Evolutionary conservation across 2,888 invertebrate genomes (phyloP).

Genomic region (Drosophila greeni): DNA sequence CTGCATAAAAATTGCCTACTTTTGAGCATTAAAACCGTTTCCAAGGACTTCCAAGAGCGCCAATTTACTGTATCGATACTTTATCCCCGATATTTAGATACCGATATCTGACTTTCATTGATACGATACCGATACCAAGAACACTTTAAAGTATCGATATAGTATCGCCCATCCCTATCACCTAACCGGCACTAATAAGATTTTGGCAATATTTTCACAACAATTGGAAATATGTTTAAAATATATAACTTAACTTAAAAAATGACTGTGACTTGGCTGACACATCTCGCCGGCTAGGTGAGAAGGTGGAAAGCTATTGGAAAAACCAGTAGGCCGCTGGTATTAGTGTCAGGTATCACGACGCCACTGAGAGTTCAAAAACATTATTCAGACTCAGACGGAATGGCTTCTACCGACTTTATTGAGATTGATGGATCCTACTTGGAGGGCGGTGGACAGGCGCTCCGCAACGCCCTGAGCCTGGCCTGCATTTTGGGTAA

Average conservation of each 20-base stretch:
- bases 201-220: slow-evolving; percentile 3
- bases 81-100: too few relatives aligned
- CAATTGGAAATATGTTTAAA: neutral
- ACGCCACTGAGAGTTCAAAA: neutral
- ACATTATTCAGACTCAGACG: neutral
- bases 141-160: too few relatives aligned
- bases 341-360: neutral
- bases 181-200: too few relatives aligned
- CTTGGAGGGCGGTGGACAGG: slow-evolving; percentile 94
- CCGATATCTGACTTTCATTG: too few relatives aligned
- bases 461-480: slow-evolving; percentile 88
- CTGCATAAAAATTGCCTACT: neutral
- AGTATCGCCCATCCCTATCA: too few relatives aligned
- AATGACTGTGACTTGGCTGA: neutral
- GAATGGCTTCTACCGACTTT: slow-evolving; percentile 22
- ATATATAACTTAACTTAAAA: neutral
- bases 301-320: neutral
- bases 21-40: too few relatives aligned
- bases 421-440: slow-evolving; percentile 88
- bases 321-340: neutral
- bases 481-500: slow-evolving; percentile 87
- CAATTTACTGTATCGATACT: too few relatives aligned
- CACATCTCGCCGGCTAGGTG: neutral
- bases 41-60: too few relatives aligned
- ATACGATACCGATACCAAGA: too few relatives aligned